These are phyloP conservation scores for Chaetops frenatus DNA, from an alignment of 2,113 vertebrate genomes.

Conservation along the genomic window DNA sequence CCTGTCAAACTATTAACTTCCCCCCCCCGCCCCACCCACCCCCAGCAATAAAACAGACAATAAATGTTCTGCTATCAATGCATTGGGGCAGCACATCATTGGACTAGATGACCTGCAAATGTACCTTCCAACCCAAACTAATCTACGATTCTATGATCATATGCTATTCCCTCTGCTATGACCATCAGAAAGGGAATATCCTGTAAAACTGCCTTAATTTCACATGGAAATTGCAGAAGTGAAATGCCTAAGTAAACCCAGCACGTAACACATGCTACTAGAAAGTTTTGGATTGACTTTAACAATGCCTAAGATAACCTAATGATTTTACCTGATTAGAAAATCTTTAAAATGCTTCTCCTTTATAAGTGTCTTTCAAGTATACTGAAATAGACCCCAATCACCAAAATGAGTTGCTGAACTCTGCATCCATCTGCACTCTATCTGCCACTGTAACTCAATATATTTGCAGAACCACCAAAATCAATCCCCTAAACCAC, in stretches of 20 bases:
- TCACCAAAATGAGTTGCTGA: neutral
- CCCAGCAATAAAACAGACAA: neutral
- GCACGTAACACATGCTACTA: neutral
- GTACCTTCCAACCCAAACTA: neutral
- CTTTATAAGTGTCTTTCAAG: neutral
- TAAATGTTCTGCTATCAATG: neutral
- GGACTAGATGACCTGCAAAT: neutral
- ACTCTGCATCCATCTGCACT: constrained; percentile 48
- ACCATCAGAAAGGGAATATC: neutral
- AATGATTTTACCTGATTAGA: neutral
- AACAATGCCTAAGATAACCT: neutral
- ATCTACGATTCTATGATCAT: neutral
- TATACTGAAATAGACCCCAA: neutral
- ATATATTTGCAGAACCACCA: constrained; percentile 46
- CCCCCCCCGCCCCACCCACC: rapidly evolving
- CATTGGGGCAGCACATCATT: neutral
- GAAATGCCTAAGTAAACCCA: neutral
- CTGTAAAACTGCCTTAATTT: neutral
- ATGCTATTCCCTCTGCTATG: neutral
- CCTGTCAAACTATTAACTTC: neutral
- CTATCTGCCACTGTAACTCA: constrained; percentile 22
- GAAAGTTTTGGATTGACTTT: neutral
- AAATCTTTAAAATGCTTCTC: constrained; percentile 19
- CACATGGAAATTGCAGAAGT: neutral
- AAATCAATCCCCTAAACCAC: constrained; percentile 23